Percentiles rank a stretch among this genome's conserved stretches.
Evolutionary conservation across 1,140 invertebrate genomes (phyloP).

Genomic region (Bombus consobrinus): DNA sequence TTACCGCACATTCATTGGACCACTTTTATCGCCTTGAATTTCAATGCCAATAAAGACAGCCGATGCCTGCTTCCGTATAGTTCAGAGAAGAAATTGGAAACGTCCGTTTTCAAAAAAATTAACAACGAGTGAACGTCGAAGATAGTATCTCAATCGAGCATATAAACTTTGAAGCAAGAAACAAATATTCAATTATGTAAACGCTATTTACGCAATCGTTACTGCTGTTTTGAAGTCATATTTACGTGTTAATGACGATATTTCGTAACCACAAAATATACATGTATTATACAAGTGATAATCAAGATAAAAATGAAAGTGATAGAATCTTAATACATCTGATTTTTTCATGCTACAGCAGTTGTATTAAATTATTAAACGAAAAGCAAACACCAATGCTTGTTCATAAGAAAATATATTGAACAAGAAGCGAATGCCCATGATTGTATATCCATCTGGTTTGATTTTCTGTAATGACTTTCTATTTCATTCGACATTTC

Average conservation of each 20-base stretch:
- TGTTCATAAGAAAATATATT: too few relatives aligned
- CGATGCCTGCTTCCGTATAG: neutral
- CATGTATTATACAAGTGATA: neutral
- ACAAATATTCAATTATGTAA: neutral
- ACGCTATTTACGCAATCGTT: too few relatives aligned
- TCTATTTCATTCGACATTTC: neutral
- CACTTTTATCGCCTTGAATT: constrained; percentile 6
- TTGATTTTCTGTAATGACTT: neutral
- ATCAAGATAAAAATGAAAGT: neutral
- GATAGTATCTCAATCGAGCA: neutral
- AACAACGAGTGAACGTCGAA: neutral
- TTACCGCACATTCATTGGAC: constrained; percentile 23
- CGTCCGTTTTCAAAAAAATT: neutral
- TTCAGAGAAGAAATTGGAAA: neutral
- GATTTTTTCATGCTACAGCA: neutral
- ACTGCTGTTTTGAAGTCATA: neutral
- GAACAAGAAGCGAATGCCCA: too few relatives aligned
- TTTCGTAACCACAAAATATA: too few relatives aligned
- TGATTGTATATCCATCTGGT: too few relatives aligned
- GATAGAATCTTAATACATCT: neutral
- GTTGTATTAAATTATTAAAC: neutral
- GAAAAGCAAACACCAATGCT: neutral
- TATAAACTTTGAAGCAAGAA: neutral
- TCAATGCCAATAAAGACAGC: constrained; percentile 4
- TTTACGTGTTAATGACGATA: too few relatives aligned